Evolutionary conservation across 2,888 invertebrate species (phyloP), one percentile per base, ranked within the genome.

Genomic region (Ctenicera cuprea): DNA sequence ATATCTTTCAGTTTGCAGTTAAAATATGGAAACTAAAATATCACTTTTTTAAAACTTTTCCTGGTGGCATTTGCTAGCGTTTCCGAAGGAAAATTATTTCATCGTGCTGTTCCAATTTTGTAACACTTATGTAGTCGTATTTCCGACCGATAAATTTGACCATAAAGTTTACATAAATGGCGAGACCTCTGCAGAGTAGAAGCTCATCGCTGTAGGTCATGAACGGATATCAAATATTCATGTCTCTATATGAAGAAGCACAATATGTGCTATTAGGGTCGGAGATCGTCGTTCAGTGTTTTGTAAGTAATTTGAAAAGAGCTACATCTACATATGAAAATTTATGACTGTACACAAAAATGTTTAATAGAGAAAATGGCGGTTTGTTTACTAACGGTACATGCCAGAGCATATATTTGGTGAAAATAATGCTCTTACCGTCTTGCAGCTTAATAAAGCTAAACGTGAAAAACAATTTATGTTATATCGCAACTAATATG

Each of bases 161-260:
- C 70, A 73, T 77, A 77, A 77, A 77, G 70, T 77, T 77, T 76
- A 75, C 74, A 76, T 76, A 77, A 77, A 77, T 68, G 77, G 64
- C 76, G 50, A 67, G 73, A 71, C 61, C 76, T 76, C 66, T 72
- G 26, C 52, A 50, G 57, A 43, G 52, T 65, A 50, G 70, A 69
- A 74, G 66, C 73, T 65, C 74, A 62, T 74, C 75, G 70, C 63
- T 62, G 71, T 75, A 74, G 77, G 74, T 77, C 74, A 74, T 77
- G 72, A 72, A 66, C 74, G 74, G 64, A 67, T 72, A 76, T 78
- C 76, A 76, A 78, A 76, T 76, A 78, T 78, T 77, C 78, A 78
- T 77, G 76, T 74, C 76, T 74, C 73, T 62, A 64, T 76, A 77
- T 62, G 74, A 76, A 70, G 54, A 18, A 68, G 73, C 70, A 73